These are phyloP conservation scores for Pterostichus niger DNA, from an alignment of 2,888 invertebrate species.

Conservation along the genomic window DNA sequence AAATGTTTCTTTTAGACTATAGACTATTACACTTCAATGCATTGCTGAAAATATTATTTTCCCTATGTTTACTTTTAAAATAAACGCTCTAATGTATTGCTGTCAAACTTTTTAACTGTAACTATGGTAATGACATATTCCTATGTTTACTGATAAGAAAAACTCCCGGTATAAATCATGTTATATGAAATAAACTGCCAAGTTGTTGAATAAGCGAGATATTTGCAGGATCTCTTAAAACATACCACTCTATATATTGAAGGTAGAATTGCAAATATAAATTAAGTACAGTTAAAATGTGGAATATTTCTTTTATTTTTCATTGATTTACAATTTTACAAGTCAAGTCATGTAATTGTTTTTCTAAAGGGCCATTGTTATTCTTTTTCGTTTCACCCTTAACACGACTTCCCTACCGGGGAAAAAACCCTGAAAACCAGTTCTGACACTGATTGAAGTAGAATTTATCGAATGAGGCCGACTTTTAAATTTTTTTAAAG, in stretches of 20 bases:
- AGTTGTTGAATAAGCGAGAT: no score
- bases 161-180: no score
- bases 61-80: no score
- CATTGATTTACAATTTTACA: neutral
- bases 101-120: no score
- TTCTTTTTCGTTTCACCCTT: neutral
- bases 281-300: neutral
- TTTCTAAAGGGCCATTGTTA: neutral
- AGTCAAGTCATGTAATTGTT: neutral
- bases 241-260: neutral
- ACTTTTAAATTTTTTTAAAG: slow-evolving; percentile 39
- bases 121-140: no score
- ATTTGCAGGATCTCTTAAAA: no score
- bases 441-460: slow-evolving; percentile 38
- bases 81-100: no score
- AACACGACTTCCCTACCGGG: neutral
- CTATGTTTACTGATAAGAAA: no score
- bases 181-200: no score
- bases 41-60: no score
- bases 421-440: neutral
- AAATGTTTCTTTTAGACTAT: no score
- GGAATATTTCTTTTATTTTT: neutral
- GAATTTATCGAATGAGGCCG: slow-evolving; percentile 37
- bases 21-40: no score
- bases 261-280: neutral